phyloP scores from a whole-genome alignment of 2,797 vertebrate species.

The Merluccius polli region DNA sequence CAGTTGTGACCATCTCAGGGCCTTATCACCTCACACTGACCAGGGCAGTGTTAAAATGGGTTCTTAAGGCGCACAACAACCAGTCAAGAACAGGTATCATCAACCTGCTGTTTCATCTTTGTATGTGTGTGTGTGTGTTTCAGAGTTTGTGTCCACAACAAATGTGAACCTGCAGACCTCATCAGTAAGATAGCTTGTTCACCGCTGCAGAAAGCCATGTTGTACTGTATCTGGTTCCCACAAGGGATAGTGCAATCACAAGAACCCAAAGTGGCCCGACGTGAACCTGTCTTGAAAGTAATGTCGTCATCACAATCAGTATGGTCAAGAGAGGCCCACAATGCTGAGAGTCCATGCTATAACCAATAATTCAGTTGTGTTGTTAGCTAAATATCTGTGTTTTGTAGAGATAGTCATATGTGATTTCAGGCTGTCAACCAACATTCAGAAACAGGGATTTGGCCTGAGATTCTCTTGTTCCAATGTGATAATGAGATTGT shows the following conservation, averaged over 20 bases:
- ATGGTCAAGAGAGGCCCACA: constrained; percentile 4
- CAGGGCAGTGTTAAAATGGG: no score
- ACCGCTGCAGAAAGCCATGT: constrained; percentile 35
- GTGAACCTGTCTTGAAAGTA: background rate
- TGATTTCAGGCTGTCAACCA: constrained; percentile 9
- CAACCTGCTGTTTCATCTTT: no score
- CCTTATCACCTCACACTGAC: no score
- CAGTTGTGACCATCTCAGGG: no score
- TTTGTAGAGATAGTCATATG: no score
- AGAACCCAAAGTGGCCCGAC: background rate
- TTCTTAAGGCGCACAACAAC: no score
- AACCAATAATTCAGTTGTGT: background rate
- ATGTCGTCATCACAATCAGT: background rate
- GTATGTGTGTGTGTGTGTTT: no score
- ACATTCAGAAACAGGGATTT: background rate
- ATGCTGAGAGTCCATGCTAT: constrained; percentile 1
- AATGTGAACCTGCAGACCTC: constrained; percentile 53
- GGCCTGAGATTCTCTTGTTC: background rate
- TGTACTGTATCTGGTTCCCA: constrained; percentile 33
- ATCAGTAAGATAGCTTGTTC: constrained; percentile 55
- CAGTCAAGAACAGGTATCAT: no score
- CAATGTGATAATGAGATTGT: background rate
- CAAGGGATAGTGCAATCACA: constrained; percentile 19
- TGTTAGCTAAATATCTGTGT: background rate
- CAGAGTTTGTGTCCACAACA: constrained; percentile 30